A percentile compares a stretch with the other conserved stretches of the same genome.
These are phyloP conservation scores for Nesoenas mayeri DNA, from an alignment of 2,113 vertebrate genomes.

Conservation along the genomic window DNA sequence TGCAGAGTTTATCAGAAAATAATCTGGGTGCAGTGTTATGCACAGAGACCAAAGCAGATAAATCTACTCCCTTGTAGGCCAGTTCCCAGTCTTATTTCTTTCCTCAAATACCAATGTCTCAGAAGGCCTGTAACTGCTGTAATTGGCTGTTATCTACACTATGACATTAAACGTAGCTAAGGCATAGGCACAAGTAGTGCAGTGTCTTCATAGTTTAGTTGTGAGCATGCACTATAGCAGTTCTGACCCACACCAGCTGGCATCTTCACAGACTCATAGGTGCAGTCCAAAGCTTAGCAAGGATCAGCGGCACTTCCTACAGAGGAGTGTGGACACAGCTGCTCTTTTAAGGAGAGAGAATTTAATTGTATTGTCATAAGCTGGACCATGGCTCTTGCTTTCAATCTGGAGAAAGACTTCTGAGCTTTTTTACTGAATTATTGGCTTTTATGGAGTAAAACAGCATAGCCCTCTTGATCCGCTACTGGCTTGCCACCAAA, in stretches of 20 bases:
- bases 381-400: background rate
- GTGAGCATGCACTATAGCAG: background rate
- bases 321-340: background rate
- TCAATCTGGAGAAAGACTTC: background rate
- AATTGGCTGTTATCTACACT: background rate
- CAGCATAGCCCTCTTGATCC: background rate
- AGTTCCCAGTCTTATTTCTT: background rate
- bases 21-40: background rate
- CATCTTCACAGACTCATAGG: fast-evolving
- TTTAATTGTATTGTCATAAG: background rate
- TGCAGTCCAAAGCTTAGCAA: background rate
- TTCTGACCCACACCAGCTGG: background rate
- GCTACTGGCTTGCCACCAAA: background rate
- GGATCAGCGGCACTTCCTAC: background rate
- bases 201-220: background rate
- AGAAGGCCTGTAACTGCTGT: background rate
- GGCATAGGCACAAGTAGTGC: background rate
- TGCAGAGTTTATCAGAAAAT: background rate
- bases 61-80: background rate
- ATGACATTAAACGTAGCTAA: background rate
- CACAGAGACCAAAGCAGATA: background rate
- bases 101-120: background rate
- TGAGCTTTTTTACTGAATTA: background rate
- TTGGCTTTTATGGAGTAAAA: background rate
- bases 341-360: background rate